Evolutionary conservation across 2,888 invertebrate genomes (phyloP), one percentile per base, ranked within the genome.

Genomic region (Ramazzottius varieornatus): DNA sequence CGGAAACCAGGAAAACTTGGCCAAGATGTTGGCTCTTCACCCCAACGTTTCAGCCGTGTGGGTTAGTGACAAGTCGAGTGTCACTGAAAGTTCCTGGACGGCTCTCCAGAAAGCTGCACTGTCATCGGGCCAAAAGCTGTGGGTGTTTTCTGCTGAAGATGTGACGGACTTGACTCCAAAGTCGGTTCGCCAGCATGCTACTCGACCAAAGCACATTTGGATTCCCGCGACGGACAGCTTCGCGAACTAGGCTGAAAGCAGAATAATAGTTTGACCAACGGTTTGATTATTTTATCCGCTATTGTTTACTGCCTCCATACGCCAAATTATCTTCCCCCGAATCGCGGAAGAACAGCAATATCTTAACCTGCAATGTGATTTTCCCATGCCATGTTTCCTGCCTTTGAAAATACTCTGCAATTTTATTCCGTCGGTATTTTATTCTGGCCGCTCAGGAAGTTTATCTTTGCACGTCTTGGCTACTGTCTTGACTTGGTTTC

Each of bases 11-110:
- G 73, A 74, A 13, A 70, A 72, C 32, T 72, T 77, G 70, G 75
- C 73, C 1, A 72, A 72, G 65, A 66, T 68, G 46, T 70, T 78
- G 46, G 75, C 75, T 1, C 68, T 69, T 33, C 76, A 77, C 69
- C 68, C 69, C 1, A 71, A 72, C 66, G 74, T 78, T 1, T 73
- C 75, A 64, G 76, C 77, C 68, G 75, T 78, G 54, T 54, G 54
- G 54, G 20, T 54, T 20, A 40, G 40, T 20, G 40, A 8, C 40
- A 40, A 20, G 8, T 8, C 8, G 40, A 13, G 8, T 20, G 40
- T 20, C 20, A 20, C 40, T 40, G 40, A 8, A 8, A 20, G 8
- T 40, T 8, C 40, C 40, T 8, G 20, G 40, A 40, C 8, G 8
- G 40, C 40, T 40, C 40, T 40, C 20, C 40, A 40, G 20, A 8